Percentiles rank a stretch among this genome's conserved stretches.
Conservation (phyloP, 2,113 vertebrate species). For the Camarhynchus parvulus region DNA sequence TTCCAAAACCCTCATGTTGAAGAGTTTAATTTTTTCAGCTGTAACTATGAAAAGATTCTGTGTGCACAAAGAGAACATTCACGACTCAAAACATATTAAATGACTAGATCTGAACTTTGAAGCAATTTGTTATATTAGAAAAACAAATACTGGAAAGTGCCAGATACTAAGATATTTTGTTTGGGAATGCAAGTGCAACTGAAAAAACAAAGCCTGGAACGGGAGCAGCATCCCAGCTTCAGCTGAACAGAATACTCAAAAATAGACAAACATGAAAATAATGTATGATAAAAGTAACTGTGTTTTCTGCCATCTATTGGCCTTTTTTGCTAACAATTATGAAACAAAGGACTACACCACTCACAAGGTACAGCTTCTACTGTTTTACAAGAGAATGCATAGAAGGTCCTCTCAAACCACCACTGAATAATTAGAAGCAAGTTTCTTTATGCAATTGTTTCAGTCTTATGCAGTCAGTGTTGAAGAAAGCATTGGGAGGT, state of each 20-base stretch:
- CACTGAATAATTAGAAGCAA: neutral
- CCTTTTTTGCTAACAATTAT: constrained; percentile 12
- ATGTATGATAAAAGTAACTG: neutral
- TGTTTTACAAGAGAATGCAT: neutral
- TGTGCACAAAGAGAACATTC: neutral
- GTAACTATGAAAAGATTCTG: neutral
- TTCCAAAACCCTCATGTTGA: neutral
- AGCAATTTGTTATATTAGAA: neutral
- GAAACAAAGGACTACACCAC: neutral
- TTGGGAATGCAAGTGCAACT: constrained; percentile 32
- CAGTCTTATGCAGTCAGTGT: neutral
- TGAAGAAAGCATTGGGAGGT: neutral
- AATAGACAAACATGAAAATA: constrained; percentile 10
- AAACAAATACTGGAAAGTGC: constrained; percentile 6
- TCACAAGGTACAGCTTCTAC: neutral
- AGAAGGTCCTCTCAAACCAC: neutral
- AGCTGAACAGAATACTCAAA: constrained; percentile 5
- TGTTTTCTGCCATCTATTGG: constrained; percentile 41
- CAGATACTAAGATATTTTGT: neutral
- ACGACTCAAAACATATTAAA: constrained; percentile 26
- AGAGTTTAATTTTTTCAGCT: neutral
- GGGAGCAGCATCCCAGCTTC: neutral
- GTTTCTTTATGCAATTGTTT: neutral
- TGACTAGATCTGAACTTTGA: constrained; percentile 14
- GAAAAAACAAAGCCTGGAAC: constrained; percentile 38